Base-by-base conservation (phyloP, 1,140 invertebrate genomes). In the Aphaenogaster floridana region DNA sequence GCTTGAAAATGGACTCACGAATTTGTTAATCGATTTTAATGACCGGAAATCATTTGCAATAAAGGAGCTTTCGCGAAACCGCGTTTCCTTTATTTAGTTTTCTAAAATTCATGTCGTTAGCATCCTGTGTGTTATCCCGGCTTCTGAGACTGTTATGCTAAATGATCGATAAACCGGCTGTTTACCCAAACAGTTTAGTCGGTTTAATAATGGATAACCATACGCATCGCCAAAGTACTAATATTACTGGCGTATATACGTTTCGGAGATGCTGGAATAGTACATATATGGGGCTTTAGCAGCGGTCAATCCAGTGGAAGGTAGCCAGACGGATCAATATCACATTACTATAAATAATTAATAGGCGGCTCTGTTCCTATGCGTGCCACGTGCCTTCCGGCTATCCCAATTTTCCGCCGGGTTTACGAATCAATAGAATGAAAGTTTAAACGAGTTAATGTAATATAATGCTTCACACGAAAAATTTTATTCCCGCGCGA, bases 261-360 rank as follows among this genome's bases (percentile, higher is more conserved):
- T 86, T 81, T 71, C 48, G 87, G 88, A 71, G 74, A 88, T 83
- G 90, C 64, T 77, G 85, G 87, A 39, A 89, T 88, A 86, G 86
- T 88, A 89, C 77, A 71, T 74, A 61, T 71, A 90, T 79, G 68
- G 71, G 63, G 88, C 74, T 90, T 69, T 88, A 90, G 79, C 84
- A 76, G n/a, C 80, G 87, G 87, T 94, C 88, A 89, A 87, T 90
- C 85, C 77, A 74, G 80, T 89, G 88, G 85, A 91, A 89, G 91
- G 87, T 92, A 90, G 88, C 93, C 93, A 93, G 93, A 95, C 93
- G 92, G 93, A 94, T 95, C 94, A 92, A 95, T 95, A 94, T 93
- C 93, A 92, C 94, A 95, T 95, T 95, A 94, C 93, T 92, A 94
- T 95, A 94, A 95, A 95, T 95, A 95, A 95, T 95, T 95, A 95